Conservation (phyloP, 2,888 invertebrate species). For the Rotaria macrura region DNA sequence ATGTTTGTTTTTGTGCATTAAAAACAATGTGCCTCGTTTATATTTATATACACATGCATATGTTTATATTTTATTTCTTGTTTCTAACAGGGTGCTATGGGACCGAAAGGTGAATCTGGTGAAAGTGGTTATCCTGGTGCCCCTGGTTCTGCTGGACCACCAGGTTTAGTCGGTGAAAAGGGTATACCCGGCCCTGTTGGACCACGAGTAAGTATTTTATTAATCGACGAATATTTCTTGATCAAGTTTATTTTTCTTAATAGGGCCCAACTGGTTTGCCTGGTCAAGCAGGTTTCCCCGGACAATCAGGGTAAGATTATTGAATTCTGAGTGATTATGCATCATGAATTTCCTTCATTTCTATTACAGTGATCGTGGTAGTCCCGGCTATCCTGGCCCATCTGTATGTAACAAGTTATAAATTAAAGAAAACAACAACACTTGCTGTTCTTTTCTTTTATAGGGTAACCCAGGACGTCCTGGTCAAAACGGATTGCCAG, state of each 20-base stretch:
- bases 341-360: neutral
- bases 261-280: slow-evolving; percentile 30
- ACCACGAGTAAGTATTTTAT: slow-evolving; percentile 33
- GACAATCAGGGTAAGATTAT: slow-evolving; percentile 9
- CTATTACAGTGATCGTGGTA: slow-evolving; percentile 26
- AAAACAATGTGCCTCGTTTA: no score
- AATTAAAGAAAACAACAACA: neutral
- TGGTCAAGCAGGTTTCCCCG: slow-evolving; percentile 32
- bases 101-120: slow-evolving; percentile 29
- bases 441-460: neutral
- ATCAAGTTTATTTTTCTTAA: neutral
- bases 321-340: neutral
- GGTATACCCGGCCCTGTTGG: slow-evolving; percentile 35
- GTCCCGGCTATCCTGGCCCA: slow-evolving; percentile 34
- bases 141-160: slow-evolving; percentile 22
- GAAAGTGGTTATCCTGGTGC: slow-evolving; percentile 37
- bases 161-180: slow-evolving; percentile 28
- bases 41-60: no score
- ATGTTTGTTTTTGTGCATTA: slow-evolving; percentile 37
- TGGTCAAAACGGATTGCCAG: slow-evolving; percentile 36
- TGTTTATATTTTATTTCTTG: no score
- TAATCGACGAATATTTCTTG: neutral
- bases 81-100: slow-evolving; percentile 34
- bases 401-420: slow-evolving; percentile 27
- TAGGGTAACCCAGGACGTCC: slow-evolving; percentile 38